Percentiles rank a stretch among this genome's conserved stretches.
Evolutionary conservation across 2,113 vertebrate species (phyloP).

Genomic region (Machaerirhynchus nigripectus): DNA sequence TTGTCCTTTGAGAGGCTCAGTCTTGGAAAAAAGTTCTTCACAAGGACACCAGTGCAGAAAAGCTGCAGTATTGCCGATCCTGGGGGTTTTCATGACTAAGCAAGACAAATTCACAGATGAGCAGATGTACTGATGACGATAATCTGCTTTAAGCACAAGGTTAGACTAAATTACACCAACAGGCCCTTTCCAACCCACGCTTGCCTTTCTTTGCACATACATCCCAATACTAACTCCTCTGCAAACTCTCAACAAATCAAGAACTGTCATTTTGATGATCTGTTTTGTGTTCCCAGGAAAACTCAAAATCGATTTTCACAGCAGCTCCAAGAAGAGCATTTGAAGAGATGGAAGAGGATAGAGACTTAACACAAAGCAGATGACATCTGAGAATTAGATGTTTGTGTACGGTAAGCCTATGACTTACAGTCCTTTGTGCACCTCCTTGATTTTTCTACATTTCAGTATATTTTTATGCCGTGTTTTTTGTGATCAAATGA

Average conservation of each 20-base stretch:
- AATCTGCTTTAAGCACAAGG: not conserved
- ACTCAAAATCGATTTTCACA: not conserved
- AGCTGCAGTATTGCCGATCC: not conserved
- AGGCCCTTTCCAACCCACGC: not conserved
- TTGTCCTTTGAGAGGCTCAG: not conserved
- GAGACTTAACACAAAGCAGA: not conserved
- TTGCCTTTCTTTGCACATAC: not conserved
- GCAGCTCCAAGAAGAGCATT: not conserved
- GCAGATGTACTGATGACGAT: not conserved
- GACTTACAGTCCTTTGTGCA: not conserved
- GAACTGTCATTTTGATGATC: not conserved
- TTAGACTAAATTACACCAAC: not conserved
- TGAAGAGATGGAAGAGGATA: not conserved
- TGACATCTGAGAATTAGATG: not conserved
- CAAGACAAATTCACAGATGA: not conserved
- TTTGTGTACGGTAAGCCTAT: not conserved
- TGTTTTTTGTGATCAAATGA: not conserved
- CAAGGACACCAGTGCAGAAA: not conserved
- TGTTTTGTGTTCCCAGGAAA: not conserved
- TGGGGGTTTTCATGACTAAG: not conserved
- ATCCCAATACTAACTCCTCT: not conserved
- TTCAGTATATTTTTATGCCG: not conserved
- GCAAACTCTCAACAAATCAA: not conserved
- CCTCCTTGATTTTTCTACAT: not conserved
- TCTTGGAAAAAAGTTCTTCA: not conserved